Evolutionary conservation across 2,113 vertebrate species (phyloP), one percentile per base, ranked within the genome.

Genomic region (Electrona antarctica): DNA sequence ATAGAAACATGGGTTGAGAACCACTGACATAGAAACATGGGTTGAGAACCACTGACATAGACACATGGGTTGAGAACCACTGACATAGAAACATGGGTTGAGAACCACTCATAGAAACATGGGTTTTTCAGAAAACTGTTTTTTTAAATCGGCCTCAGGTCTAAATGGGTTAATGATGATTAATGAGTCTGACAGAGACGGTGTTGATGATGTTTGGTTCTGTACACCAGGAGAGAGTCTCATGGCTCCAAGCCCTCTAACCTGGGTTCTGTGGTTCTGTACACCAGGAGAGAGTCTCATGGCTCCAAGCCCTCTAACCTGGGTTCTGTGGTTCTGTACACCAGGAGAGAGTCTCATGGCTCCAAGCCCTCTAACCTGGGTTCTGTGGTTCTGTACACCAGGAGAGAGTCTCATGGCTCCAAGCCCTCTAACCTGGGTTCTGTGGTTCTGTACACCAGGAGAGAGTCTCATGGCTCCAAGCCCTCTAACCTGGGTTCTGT

Each of bases 341-440:
- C 7, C 48, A 96, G 95, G 88, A 93, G 91, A 85, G 56, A 93
- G 7, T 95, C 93, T 51, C 73, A 85, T 7, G 71, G 90, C 63
- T 88, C 81, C 33, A 93, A 90, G 74, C 51, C 87, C 50, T 60
- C 84, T 0, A 72, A 76, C 46, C 62, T 89, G 57, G 88, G 77
- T 76, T 75, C 89, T 10, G 85, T 7, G 4, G 83, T 33, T 2
- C 29, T 82, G 1, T 67, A 1, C 79, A 66, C 7, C 48, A 96
- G 95, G 88, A 93, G 91, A 85, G 56, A 93, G 7, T 95, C 93
- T 51, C 73, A 85, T 7, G 71, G 90, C 63, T 88, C 81, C 33
- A 93, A 90, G 74, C 51, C 87, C 50, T 60, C 84, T 0, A 72
- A 76, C 46, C 62, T 89, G 57, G 88, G 77, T 76, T 75, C 89